Conservation (phyloP, 2,113 vertebrate species). For the Gobiocypris rarus region DNA sequence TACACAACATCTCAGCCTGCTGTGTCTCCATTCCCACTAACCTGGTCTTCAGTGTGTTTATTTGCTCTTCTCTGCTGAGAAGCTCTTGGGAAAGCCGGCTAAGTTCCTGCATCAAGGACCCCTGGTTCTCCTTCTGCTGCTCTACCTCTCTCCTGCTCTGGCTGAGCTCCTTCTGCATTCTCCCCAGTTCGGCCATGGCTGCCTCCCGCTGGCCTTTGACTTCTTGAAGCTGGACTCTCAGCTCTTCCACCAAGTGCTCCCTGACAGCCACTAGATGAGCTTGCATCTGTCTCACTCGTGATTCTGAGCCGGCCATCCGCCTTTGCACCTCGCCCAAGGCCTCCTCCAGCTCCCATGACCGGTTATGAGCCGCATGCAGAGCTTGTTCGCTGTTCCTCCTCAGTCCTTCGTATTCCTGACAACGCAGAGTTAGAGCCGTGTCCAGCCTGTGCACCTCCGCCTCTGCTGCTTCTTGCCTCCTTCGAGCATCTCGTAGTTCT, state of each 20-base stretch:
- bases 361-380: slow-evolving; percentile 47
- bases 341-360: slow-evolving; percentile 77
- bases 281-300: slow-evolving; percentile 87
- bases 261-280: slow-evolving; percentile 83
- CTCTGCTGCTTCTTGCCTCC: slow-evolving; percentile 71
- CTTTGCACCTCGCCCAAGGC: slow-evolving; percentile 86
- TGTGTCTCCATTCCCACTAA: slow-evolving; percentile 56
- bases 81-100: slow-evolving; percentile 77
- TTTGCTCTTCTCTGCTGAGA: slow-evolving; percentile 67
- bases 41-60: slow-evolving; percentile 65
- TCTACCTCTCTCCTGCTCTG: slow-evolving; percentile 76
- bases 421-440: slow-evolving; percentile 74
- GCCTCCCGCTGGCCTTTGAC: slow-evolving; percentile 80
- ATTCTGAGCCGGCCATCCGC: slow-evolving; percentile 85
- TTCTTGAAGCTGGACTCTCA: slow-evolving; percentile 80
- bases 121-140: slow-evolving; percentile 74
- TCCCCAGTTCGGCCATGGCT: slow-evolving; percentile 78
- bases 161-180: slow-evolving; percentile 77
- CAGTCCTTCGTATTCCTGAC: slow-evolving; percentile 74
- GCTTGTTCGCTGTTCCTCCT: slow-evolving; percentile 68
- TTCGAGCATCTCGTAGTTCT: slow-evolving; percentile 75
- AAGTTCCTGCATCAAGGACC: slow-evolving; percentile 75
- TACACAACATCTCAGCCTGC: slow-evolving; percentile 64
- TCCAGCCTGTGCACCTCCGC: slow-evolving; percentile 78
- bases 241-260: slow-evolving; percentile 78